Evolutionary conservation across 2,888 invertebrate genomes (phyloP).

Genomic region (Lumbricus terrestris): DNA sequence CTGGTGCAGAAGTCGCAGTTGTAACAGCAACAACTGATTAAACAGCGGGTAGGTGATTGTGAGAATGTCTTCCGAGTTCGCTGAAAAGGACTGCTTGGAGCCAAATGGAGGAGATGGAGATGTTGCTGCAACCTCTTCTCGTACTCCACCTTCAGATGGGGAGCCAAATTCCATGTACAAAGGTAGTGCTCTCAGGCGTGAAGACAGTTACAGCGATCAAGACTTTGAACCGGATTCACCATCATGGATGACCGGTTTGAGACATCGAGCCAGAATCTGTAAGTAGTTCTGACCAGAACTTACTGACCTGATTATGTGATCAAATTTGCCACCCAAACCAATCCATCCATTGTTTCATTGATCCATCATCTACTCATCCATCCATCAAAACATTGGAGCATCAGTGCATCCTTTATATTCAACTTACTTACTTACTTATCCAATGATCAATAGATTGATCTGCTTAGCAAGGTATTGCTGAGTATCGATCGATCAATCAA

Average conservation of each 20-base stretch:
- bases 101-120: background rate
- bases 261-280: constrained; percentile 24
- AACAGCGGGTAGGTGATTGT: background rate
- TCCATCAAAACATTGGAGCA: too few relatives aligned
- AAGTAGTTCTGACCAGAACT: background rate
- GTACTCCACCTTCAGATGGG: background rate
- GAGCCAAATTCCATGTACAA: background rate
- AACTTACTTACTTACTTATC: too few relatives aligned
- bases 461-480: too few relatives aligned
- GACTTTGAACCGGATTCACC: constrained; percentile 10
- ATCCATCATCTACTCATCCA: background rate
- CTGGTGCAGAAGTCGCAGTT: background rate
- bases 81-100: background rate
- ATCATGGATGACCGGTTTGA: constrained; percentile 20
- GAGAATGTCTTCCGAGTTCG: background rate
- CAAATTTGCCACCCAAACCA: background rate
- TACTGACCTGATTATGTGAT: constrained; percentile 6
- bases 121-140: background rate
- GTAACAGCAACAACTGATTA: background rate
- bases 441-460: too few relatives aligned
- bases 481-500: too few relatives aligned
- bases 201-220: background rate
- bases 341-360: background rate
- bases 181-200: background rate
- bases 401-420: too few relatives aligned